These are phyloP conservation scores for Porites cylindrica DNA, from an alignment of 92 coral and sea anemone species.

Conservation along the genomic window DNA sequence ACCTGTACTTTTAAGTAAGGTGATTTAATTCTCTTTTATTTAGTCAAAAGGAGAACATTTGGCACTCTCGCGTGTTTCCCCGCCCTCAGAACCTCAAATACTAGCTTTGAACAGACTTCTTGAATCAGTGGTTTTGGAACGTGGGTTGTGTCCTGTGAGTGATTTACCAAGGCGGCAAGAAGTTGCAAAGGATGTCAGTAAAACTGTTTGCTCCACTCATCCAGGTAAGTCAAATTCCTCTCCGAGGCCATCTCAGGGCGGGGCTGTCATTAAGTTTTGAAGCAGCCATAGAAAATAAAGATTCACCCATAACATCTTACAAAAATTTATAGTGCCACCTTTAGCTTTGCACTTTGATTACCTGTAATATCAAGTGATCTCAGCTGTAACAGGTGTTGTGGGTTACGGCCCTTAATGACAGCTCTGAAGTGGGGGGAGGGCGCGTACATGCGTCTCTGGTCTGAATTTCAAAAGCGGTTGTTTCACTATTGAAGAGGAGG, in stretches of 20 bases:
- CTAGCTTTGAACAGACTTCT: slow-evolving; percentile 74
- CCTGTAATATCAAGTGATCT: too few species aligned
- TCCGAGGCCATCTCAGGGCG: background rate
- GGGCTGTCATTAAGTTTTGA: too few species aligned
- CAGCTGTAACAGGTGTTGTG: too few species aligned
- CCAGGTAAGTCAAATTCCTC: slow-evolving; percentile 82
- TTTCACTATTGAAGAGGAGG: too few species aligned
- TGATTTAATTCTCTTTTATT: background rate
- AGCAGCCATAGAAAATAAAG: too few species aligned
- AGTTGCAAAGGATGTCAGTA: slow-evolving; percentile 66
- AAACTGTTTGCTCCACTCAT: slow-evolving; percentile 40
- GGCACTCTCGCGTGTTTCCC: slow-evolving; percentile 30
- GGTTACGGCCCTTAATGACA: too few species aligned
- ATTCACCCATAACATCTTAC: too few species aligned
- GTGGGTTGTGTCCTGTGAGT: slow-evolving; percentile 77
- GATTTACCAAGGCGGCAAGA: slow-evolving; percentile 74
- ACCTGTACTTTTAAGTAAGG: background rate
- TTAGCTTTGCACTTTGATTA: background rate
- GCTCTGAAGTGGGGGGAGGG: too few species aligned
- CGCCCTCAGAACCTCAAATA: slow-evolving; percentile 69
- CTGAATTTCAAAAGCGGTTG: too few species aligned
- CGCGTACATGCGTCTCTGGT: too few species aligned
- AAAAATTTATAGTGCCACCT: background rate
- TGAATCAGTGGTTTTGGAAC: slow-evolving; percentile 58
- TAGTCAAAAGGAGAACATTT: slow-evolving; percentile 30